A percentile compares a stretch with the other conserved stretches of the same genome.
Evolutionary conservation across 2,888 invertebrate genomes (phyloP).

Genomic region (Limnephilus lunatus): DNA sequence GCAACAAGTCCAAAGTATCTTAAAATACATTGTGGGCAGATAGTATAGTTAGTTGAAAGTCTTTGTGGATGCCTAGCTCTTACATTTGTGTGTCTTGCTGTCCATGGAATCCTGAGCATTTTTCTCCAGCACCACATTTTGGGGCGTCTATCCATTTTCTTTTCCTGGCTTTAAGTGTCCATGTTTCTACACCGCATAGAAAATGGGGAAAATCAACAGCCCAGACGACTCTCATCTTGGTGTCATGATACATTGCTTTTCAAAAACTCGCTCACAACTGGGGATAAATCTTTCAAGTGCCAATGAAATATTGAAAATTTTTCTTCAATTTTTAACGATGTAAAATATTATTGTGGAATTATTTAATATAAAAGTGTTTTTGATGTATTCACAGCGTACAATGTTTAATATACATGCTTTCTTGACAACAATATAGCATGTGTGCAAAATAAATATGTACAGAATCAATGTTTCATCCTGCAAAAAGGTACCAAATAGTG

Average conservation of each 20-base stretch:
- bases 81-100: too few relatives aligned
- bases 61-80: too few relatives aligned
- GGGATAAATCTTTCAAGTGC: neutral
- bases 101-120: too few relatives aligned
- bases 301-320: neutral
- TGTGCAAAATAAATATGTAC: slow-evolving; percentile 2
- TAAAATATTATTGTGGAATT: neutral
- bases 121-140: too few relatives aligned
- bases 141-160: too few relatives aligned
- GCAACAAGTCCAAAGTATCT: too few relatives aligned
- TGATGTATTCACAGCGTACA: neutral
- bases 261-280: neutral
- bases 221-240: too few relatives aligned
- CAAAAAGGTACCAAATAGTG: slow-evolving; percentile 2
- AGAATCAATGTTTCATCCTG: neutral
- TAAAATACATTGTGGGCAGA: too few relatives aligned
- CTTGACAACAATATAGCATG: neutral
- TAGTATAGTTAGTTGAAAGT: too few relatives aligned
- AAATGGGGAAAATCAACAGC: too few relatives aligned
- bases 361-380: neutral
- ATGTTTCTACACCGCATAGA: too few relatives aligned
- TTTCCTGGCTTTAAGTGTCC: too few relatives aligned
- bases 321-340: neutral
- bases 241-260: neutral
- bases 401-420: neutral